Conservation (phyloP, 2,888 invertebrate genomes). For the Alentia gelatinosa region DNA sequence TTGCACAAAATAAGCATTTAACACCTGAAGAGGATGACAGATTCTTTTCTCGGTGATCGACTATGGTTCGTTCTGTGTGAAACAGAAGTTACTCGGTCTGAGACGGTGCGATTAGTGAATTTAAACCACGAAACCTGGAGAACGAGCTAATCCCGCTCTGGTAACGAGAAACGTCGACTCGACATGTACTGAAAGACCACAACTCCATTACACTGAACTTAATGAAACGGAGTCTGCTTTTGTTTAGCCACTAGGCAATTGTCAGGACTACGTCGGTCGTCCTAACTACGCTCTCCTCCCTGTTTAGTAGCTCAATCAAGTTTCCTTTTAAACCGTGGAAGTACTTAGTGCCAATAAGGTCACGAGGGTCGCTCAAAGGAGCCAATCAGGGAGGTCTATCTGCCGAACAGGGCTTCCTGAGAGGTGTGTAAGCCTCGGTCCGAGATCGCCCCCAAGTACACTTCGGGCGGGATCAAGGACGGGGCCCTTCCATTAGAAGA, state of each 20-base stretch:
- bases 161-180: neutral
- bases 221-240: neutral
- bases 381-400: neutral
- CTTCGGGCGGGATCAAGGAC: neutral
- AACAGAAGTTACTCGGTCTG: no score
- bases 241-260: neutral
- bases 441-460: neutral
- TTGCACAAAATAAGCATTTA: no score
- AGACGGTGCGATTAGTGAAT: no score
- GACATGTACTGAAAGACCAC: neutral
- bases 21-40: no score
- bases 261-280: neutral
- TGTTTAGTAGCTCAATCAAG: conserved; percentile 6
- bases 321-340: neutral
- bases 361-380: neutral
- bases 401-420: neutral
- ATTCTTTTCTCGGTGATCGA: no score
- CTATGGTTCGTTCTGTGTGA: no score
- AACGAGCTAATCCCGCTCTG: neutral
- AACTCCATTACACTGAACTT: neutral
- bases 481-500: neutral
- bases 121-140: no score
- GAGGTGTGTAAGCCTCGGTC: neutral
- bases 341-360: conserved; percentile 16
- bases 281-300: neutral